Evolutionary conservation across 2,888 invertebrate species (phyloP).

Genomic region (Anthrax anthrax): DNA sequence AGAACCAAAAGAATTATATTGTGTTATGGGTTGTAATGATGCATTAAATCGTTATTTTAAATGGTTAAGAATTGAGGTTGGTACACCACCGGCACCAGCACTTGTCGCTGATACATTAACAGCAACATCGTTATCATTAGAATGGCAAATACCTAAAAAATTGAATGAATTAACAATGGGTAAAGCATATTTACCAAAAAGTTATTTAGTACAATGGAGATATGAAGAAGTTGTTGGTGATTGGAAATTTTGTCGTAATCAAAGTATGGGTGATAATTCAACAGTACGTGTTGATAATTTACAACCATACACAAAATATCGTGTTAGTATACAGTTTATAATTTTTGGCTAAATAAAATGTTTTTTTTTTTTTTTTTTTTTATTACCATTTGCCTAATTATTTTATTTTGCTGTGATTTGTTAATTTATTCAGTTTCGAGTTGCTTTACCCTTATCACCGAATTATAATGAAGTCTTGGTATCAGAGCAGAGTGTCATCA

Average conservation of each 20-base stretch:
- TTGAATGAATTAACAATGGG: constrained; percentile 35
- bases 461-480: constrained; percentile 53
- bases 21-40: constrained; percentile 70
- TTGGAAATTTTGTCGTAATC: constrained; percentile 73
- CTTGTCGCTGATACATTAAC: constrained; percentile 63
- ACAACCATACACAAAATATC: constrained; percentile 78
- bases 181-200: constrained; percentile 38
- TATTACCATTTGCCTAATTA: background rate
- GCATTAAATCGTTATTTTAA: constrained; percentile 62
- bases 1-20: constrained; percentile 56
- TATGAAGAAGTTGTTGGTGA: constrained; percentile 53
- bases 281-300: constrained; percentile 60
- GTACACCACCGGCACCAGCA: constrained; percentile 57
- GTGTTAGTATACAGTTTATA: constrained; percentile 49
- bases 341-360: background rate
- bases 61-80: constrained; percentile 52
- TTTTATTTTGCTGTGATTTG: constrained; percentile 1
- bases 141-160: constrained; percentile 50
- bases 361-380: too few species aligned
- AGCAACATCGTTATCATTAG: constrained; percentile 62
- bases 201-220: constrained; percentile 59
- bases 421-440: constrained; percentile 56
- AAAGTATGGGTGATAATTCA: constrained; percentile 49
- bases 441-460: constrained; percentile 62
- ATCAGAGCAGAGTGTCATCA: constrained; percentile 61